Percentiles rank a stretch among this genome's conserved stretches.
These are phyloP conservation scores for Calephelis virginiensis DNA, from an alignment of 1,140 invertebrate species.

Conservation along the genomic window DNA sequence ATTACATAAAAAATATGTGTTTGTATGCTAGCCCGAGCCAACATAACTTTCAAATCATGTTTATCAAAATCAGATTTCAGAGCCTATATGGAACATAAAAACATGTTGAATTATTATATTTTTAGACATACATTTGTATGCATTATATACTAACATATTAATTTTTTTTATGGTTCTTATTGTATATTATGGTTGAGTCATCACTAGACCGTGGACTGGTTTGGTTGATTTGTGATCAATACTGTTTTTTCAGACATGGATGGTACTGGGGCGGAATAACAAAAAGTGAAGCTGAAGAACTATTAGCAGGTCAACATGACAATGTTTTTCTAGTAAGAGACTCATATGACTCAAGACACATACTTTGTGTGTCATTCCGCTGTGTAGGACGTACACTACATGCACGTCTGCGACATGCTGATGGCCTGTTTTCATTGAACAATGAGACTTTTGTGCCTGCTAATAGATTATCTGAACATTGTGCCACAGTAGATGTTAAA, in stretches of 20 bases:
- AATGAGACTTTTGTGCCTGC: slow-evolving; percentile 75
- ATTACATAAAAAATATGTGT: no score
- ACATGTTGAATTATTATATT: slow-evolving; percentile 1
- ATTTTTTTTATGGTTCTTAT: no score
- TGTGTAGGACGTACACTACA: slow-evolving; percentile 70
- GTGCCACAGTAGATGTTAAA: slow-evolving; percentile 69
- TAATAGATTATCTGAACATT: slow-evolving; percentile 70
- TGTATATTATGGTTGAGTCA: no score
- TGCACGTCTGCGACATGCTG: slow-evolving; percentile 66
- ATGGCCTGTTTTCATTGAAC: slow-evolving; percentile 70
- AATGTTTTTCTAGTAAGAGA: slow-evolving; percentile 72
- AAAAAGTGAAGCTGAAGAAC: slow-evolving; percentile 68
- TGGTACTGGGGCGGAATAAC: slow-evolving; percentile 75
- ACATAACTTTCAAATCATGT: no score
- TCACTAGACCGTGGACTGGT: no score
- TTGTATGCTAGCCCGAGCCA: background rate
- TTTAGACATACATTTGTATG: background rate
- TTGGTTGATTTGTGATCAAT: slow-evolving; percentile 7
- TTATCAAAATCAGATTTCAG: no score
- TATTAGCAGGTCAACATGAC: slow-evolving; percentile 70
- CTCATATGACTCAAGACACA: slow-evolving; percentile 67
- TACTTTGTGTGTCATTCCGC: slow-evolving; percentile 70
- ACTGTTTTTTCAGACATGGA: slow-evolving; percentile 56
- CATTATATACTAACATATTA: no score
- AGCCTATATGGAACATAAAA: no score